These are phyloP conservation scores for Nomada hirtipes DNA, from an alignment of 2,888 invertebrate species.

Conservation along the genomic window DNA sequence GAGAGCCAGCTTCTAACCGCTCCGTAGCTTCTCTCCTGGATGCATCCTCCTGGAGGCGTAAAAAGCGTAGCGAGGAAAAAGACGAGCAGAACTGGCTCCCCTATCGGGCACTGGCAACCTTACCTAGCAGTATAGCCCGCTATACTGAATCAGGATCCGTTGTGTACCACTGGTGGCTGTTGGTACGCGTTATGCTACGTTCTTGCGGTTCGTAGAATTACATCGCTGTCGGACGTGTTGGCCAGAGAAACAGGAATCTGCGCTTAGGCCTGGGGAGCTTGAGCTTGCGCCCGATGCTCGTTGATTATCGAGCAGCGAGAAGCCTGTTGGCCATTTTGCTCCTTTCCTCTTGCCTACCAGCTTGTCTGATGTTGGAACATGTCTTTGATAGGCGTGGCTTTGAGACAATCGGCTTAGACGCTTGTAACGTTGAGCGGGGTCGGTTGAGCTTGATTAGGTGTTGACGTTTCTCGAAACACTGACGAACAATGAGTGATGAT, in stretches of 20 bases:
- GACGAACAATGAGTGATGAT: not conserved
- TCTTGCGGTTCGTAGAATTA: constrained; percentile 74
- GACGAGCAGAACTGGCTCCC: constrained; percentile 29
- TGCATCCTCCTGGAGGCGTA: constrained; percentile 37
- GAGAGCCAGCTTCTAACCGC: constrained; percentile 40
- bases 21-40: constrained; percentile 42
- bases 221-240: constrained; percentile 61
- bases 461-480: constrained; percentile 16
- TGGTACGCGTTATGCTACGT: constrained; percentile 64
- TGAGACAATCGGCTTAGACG: constrained; percentile 36
- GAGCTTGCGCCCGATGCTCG: constrained; percentile 53
- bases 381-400: constrained; percentile 55
- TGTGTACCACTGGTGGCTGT: constrained; percentile 28
- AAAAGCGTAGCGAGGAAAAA: constrained; percentile 40
- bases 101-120: constrained; percentile 43
- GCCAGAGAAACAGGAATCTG: constrained; percentile 76
- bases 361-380: constrained; percentile 39
- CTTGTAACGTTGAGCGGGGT: constrained; percentile 32
- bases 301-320: constrained; percentile 61
- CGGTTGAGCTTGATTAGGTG: constrained; percentile 40
- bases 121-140: constrained; percentile 7
- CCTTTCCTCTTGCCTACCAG: constrained; percentile 6
- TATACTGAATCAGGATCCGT: constrained; percentile 68
- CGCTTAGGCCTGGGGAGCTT: constrained; percentile 68
- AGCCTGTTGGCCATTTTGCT: constrained; percentile 25